Percentiles rank a stretch among this genome's conserved stretches.
Evolutionary conservation across 2,888 invertebrate genomes (phyloP).

Genomic region (Tyria jacobaeae): DNA sequence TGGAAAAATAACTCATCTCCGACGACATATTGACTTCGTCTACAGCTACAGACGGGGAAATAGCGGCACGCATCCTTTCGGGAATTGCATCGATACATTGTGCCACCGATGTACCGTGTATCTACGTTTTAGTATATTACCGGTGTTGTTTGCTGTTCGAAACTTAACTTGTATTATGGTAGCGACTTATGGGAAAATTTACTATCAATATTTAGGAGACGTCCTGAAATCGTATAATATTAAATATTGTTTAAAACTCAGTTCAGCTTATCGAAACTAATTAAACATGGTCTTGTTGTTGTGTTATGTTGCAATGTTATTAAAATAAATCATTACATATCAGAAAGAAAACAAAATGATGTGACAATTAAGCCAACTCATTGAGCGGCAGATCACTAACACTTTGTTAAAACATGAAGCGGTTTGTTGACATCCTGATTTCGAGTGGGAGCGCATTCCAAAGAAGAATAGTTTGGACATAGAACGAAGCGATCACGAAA

Average conservation of each 20-base stretch:
- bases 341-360: too few species aligned
- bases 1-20: constrained; percentile 84
- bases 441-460: too few species aligned
- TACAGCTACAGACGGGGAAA: constrained; percentile 68
- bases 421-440: too few species aligned
- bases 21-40: constrained; percentile 81
- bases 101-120: constrained; percentile 47
- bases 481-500: too few species aligned
- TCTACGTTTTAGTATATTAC: constrained; percentile 47
- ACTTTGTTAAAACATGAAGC: too few species aligned
- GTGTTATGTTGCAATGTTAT: too few species aligned
- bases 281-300: not conserved
- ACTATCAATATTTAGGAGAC: not conserved
- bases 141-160: constrained; percentile 31
- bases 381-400: too few species aligned
- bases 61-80: constrained; percentile 69
- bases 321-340: too few species aligned
- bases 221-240: not conserved
- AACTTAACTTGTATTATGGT: constrained; percentile 14
- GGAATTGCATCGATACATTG: constrained; percentile 74
- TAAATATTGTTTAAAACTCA: not conserved
- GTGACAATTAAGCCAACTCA: too few species aligned
- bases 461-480: too few species aligned
- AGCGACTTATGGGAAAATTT: not conserved
- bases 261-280: too few species aligned